These are phyloP conservation scores for Molossus molossus DNA, from an alignment of 2,797 vertebrate genomes.

Conservation along the genomic window DNA sequence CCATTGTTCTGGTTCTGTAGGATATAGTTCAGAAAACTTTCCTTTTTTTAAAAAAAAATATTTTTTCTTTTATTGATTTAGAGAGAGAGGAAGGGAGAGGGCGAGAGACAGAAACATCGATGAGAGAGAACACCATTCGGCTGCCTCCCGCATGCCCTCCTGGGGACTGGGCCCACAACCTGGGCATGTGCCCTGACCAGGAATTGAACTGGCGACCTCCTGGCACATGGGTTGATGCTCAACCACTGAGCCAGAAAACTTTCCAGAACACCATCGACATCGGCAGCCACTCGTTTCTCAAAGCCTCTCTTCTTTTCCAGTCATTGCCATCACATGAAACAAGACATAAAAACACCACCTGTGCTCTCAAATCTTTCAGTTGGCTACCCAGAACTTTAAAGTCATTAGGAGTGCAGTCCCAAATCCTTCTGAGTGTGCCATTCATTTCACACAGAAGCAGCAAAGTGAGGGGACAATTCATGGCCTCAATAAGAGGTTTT, in stretches of 20 bases:
- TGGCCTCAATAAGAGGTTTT: not conserved
- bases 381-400: constrained; percentile 58
- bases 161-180: too few species aligned
- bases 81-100: too few species aligned
- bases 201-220: too few species aligned
- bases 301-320: not conserved
- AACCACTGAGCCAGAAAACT: not conserved
- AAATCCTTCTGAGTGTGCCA: not conserved
- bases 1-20: not conserved
- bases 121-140: too few species aligned
- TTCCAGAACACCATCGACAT: not conserved
- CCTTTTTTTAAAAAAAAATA: too few species aligned
- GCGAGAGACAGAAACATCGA: too few species aligned
- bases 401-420: not conserved
- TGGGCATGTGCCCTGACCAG: too few species aligned
- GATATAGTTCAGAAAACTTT: not conserved
- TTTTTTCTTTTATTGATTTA: too few species aligned
- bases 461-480: not conserved
- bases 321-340: constrained; percentile 12
- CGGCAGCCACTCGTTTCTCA: constrained; percentile 22
- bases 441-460: constrained; percentile 56
- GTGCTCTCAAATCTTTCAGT: not conserved
- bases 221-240: too few species aligned
- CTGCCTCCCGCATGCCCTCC: too few species aligned
- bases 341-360: constrained; percentile 50